These are phyloP conservation scores for Adelges cooleyi DNA, from an alignment of 1,140 invertebrate genomes.

Conservation along the genomic window DNA sequence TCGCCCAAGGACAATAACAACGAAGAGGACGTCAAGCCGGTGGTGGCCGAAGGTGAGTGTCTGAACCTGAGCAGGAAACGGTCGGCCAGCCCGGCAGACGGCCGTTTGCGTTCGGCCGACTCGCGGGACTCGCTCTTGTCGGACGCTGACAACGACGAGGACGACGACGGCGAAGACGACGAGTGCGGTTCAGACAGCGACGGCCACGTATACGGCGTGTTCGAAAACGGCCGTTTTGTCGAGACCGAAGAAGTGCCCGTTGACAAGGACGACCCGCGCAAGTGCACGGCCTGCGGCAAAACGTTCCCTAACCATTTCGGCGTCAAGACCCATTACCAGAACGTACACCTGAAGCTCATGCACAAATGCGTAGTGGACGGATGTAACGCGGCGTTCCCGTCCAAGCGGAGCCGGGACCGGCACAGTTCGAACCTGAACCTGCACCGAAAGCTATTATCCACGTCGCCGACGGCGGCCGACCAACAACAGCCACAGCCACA, in stretches of 20 bases:
- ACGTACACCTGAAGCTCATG: constrained; percentile 89
- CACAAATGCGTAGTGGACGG: constrained; percentile 92
- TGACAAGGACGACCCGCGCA: constrained; percentile 65
- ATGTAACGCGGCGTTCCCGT: constrained; percentile 93
- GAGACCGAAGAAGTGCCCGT: constrained; percentile 69
- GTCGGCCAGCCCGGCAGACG: not conserved
- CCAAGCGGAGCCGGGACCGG: constrained; percentile 80
- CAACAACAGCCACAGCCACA: constrained; percentile 37
- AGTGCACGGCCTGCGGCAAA: constrained; percentile 84
- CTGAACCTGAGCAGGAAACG: constrained; percentile 24
- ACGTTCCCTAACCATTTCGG: constrained; percentile 89
- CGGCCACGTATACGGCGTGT: constrained; percentile 53
- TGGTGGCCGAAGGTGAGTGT: constrained; percentile 30
- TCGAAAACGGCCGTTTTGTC: constrained; percentile 59
- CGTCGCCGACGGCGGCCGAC: constrained; percentile 39
- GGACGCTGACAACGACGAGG: not conserved
- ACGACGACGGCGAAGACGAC: constrained; percentile 30
- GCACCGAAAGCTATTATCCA: constrained; percentile 75
- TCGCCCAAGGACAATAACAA: constrained; percentile 11
- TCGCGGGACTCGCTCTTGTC: constrained; percentile 8
- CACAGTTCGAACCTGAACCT: constrained; percentile 87
- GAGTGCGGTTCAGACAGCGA: constrained; percentile 34
- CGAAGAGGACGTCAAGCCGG: constrained; percentile 19
- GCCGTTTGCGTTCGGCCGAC: not conserved
- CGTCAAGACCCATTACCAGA: constrained; percentile 92